Evolutionary conservation across 2,113 vertebrate genomes (phyloP), one percentile per base, ranked within the genome.

Genomic region (Onychorhynchus coronatus): DNA sequence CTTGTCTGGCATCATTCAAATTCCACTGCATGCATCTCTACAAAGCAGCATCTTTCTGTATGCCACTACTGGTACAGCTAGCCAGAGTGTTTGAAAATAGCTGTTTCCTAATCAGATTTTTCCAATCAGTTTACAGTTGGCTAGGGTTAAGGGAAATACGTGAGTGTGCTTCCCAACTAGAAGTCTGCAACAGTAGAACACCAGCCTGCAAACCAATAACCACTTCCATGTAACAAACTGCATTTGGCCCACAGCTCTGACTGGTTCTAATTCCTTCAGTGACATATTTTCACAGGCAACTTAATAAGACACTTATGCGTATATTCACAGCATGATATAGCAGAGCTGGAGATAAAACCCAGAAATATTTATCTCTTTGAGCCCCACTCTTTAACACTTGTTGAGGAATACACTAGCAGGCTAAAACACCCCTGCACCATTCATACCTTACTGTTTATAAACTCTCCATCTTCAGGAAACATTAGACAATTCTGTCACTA

Each of bases 191-290:
- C 3, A 46, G 20, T 33, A 35, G 22, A 87, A 67, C 16, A 85
- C 35, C 76, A 62, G 59, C 24, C 67, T 58, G 63, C 58, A 72
- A 46, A 88, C 22, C 62, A 88, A 31, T 27, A 88, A 59, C 30
- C 17, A 37, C 21, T 67, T 74, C 44, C 35, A 82, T 6, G 20
- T 46, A 53, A 92, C 17, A 71, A 79, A 82, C 0, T 41, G 53
- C 23, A 59, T 59, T 55, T 0, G 0, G 18, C 37, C 39, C 35
- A 14, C 71, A 75, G 8, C 23, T 47, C 18, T 4, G 21, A 72
- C 31, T 30, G 28, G 15, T 17, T 63, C 31, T 23, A 83, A 50
- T 61, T 68, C 77, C 33, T 74, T 73, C 49, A 35, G 49, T 35
- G 59, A 72, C 22, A 11, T 42, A 20, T 28, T 79, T 93, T 87